phyloP scores from a whole-genome alignment of 2,888 invertebrate species.

The Acanthosepion pharaonis region DNA sequence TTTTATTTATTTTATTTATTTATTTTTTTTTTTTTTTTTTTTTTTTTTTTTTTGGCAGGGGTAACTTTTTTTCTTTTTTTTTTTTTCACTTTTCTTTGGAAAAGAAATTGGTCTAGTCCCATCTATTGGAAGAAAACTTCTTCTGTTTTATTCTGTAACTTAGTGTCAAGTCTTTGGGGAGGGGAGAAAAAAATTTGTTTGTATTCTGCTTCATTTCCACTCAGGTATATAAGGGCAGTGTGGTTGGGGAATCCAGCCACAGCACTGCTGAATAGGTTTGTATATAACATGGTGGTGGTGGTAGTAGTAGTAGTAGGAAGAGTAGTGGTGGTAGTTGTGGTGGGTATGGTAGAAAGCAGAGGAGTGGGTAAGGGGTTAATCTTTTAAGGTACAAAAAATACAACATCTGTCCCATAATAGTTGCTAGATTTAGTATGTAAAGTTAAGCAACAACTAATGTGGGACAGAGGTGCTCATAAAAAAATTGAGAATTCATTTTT shows the following conservation, averaged over 20 bases:
- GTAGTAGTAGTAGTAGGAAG: not conserved
- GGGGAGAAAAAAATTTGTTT: not conserved
- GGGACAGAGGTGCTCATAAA: not conserved
- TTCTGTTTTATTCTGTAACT: not conserved
- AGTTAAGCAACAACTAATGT: too few species aligned
- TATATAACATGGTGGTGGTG: not conserved
- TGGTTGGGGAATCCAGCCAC: not conserved
- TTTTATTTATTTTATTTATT: not conserved
- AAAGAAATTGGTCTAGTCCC: not conserved
- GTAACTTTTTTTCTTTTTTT: not conserved
- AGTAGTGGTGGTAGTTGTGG: not conserved
- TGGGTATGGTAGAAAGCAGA: not conserved
- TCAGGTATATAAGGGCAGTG: not conserved
- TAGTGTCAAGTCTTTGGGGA: not conserved
- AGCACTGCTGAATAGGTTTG: not conserved
- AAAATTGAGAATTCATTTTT: not conserved
- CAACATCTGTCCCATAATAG: too few species aligned
- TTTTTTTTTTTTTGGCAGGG: not conserved
- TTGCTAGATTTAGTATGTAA: too few species aligned
- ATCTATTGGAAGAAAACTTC: not conserved
- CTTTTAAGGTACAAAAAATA: not conserved
- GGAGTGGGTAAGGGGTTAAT: not conserved
- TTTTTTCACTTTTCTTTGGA: not conserved
- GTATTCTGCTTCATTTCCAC: not conserved
- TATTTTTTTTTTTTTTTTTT: too few species aligned